Evolutionary conservation across 2,113 vertebrate species (phyloP).

Genomic region (Naja naja): DNA sequence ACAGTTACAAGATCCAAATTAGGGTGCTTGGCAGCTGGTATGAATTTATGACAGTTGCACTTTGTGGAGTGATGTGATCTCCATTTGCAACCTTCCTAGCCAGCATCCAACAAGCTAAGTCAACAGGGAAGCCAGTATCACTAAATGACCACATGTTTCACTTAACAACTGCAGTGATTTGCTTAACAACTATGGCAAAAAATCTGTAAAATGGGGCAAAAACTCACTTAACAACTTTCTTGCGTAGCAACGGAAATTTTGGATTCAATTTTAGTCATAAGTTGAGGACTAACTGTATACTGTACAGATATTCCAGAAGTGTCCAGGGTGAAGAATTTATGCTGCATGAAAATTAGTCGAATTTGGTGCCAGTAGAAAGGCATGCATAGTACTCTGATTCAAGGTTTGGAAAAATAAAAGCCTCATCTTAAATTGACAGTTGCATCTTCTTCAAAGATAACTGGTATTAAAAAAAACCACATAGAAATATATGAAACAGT

Average conservation of each 20-base stretch:
- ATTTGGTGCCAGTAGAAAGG: neutral
- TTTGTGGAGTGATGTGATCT: neutral
- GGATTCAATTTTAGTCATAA: neutral
- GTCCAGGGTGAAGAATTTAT: neutral
- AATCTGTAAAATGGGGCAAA: neutral
- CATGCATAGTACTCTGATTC: neutral
- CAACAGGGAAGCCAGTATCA: neutral
- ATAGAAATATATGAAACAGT: neutral
- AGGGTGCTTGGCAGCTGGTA: neutral
- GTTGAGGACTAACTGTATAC: neutral
- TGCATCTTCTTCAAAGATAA: neutral
- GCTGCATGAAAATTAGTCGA: neutral
- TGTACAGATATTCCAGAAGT: neutral
- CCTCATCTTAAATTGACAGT: neutral
- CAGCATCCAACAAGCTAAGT: neutral
- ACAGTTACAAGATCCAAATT: neutral
- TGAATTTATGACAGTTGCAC: neutral
- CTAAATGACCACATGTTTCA: neutral
- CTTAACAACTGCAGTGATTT: neutral
- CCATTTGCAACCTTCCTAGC: neutral
- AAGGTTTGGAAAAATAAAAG: neutral
- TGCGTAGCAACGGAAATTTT: neutral
- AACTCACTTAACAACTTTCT: neutral
- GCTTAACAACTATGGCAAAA: neutral
- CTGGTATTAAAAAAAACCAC: neutral